phyloP scores from a whole-genome alignment of 2,797 vertebrate genomes.

The Lophius americanus region DNA sequence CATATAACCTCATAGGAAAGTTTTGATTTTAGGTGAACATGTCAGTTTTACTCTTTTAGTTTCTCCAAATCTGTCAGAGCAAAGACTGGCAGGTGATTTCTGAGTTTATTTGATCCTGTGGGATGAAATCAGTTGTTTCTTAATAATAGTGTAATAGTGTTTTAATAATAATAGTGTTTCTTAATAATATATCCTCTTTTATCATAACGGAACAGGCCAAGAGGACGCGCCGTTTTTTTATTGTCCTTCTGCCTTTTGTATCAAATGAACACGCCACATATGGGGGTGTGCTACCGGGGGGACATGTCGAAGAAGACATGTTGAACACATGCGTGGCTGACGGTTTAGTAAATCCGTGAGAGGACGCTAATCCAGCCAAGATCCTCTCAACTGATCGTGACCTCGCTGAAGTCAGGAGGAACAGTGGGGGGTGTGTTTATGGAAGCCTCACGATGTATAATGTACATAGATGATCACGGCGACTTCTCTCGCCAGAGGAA shows the following conservation, averaged over 20 bases:
- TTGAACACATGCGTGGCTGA: conserved; percentile 17
- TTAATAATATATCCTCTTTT: neutral
- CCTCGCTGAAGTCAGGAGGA: conserved; percentile 11
- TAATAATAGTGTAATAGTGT: no score
- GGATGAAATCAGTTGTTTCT: no score
- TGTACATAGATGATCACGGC: conserved; percentile 52
- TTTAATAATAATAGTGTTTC: no score
- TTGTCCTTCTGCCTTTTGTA: conserved; percentile 21
- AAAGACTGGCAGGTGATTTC: no score
- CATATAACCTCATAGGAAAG: no score
- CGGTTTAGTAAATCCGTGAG: conserved; percentile 12
- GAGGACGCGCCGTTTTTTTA: conserved; percentile 26
- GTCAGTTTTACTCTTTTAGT: no score
- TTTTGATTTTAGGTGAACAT: no score
- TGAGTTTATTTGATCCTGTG: no score
- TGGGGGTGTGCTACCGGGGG: neutral
- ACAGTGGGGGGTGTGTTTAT: conserved; percentile 27
- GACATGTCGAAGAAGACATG: conserved; percentile 21
- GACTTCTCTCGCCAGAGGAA: conserved; percentile 43
- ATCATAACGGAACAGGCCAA: conserved; percentile 17
- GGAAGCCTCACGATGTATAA: conserved; percentile 19
- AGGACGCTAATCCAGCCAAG: no score
- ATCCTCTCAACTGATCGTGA: conserved; percentile 13
- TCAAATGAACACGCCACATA: conserved; percentile 11
- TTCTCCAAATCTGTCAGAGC: no score